Evolutionary conservation across 2,113 vertebrate species (phyloP).

Genomic region (Zapus hudsonius): DNA sequence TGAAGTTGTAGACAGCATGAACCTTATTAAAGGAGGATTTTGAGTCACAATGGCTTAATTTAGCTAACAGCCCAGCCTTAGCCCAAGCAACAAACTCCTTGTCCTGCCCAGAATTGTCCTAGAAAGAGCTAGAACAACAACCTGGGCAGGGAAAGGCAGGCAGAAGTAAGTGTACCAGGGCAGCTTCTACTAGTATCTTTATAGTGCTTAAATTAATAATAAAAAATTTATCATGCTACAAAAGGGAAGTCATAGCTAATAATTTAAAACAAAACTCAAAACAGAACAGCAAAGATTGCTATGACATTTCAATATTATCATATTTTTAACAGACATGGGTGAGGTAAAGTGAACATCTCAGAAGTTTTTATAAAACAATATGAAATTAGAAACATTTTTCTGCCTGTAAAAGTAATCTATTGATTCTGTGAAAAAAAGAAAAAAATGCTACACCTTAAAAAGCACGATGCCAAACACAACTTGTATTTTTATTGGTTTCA

Average conservation of each 20-base stretch:
- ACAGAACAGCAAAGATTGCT: constrained; percentile 75
- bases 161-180: constrained; percentile 23
- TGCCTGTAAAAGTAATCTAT: not conserved
- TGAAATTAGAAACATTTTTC: not conserved
- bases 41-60: constrained; percentile 99
- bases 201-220: constrained; percentile 80
- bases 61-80: constrained; percentile 96
- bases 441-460: not conserved
- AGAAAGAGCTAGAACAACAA: constrained; percentile 75
- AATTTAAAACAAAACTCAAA: constrained; percentile 57
- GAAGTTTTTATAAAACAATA: not conserved
- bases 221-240: constrained; percentile 76
- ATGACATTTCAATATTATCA: constrained; percentile 61
- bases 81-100: constrained; percentile 85
- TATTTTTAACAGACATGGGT: not conserved
- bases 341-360: not conserved
- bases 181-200: constrained; percentile 72
- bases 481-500: not conserved
- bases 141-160: constrained; percentile 44
- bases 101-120: constrained; percentile 83
- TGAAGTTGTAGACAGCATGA: constrained; percentile 99
- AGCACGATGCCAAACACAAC: not conserved
- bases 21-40: constrained; percentile 99
- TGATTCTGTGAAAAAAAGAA: too few species aligned
- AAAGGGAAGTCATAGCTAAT: constrained; percentile 82